Evolutionary conservation across 2,113 vertebrate genomes (phyloP).

Genomic region (Notiomystis cincta): DNA sequence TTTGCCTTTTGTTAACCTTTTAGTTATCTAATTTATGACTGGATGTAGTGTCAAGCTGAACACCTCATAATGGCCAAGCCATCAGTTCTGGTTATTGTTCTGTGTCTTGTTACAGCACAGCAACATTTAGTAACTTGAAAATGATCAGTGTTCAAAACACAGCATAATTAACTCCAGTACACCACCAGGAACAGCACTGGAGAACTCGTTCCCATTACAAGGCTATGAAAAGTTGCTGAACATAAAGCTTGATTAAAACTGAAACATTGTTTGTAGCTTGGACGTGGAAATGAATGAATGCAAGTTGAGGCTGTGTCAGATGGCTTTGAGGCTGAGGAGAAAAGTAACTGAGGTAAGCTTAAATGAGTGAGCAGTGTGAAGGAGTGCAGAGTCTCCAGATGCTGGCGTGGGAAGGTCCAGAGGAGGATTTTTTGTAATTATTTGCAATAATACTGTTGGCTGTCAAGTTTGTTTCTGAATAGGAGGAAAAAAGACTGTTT

Average conservation of each 20-base stretch:
- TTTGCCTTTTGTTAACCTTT: background rate
- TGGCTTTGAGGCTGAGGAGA: fast-evolving
- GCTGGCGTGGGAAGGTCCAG: background rate
- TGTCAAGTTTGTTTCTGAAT: background rate
- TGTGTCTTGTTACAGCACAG: background rate
- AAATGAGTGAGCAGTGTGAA: fast-evolving
- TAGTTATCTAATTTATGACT: background rate
- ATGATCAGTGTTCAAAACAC: background rate
- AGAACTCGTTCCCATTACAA: background rate
- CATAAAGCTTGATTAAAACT: background rate
- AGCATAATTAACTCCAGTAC: background rate
- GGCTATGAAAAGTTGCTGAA: background rate
- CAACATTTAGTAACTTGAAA: background rate
- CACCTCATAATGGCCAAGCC: background rate
- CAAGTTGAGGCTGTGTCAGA: background rate
- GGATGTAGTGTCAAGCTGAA: background rate
- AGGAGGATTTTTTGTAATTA: background rate
- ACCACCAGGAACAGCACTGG: background rate
- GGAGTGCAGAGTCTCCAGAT: background rate
- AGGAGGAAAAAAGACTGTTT: background rate
- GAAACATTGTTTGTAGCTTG: background rate
- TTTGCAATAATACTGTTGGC: background rate
- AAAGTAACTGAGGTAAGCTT: background rate
- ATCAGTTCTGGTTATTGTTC: background rate
- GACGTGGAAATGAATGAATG: background rate